These are phyloP conservation scores for Acronicta aceris DNA, from an alignment of 2,888 invertebrate genomes.

Conservation along the genomic window DNA sequence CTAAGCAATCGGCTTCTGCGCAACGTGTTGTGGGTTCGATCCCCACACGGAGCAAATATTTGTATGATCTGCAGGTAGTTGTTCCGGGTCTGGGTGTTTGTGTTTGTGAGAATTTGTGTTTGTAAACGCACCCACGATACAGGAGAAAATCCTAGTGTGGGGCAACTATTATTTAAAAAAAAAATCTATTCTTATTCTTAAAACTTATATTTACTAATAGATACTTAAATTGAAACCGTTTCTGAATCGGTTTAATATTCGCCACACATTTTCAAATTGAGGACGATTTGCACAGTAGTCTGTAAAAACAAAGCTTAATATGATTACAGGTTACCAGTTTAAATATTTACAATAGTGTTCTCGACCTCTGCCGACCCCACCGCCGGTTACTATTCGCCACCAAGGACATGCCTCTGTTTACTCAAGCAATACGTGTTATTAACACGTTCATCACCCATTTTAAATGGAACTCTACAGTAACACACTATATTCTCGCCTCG, in stretches of 20 bases:
- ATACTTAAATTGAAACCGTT: neutral
- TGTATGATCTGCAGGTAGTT: too few relatives aligned
- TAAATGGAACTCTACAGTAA: conserved; percentile 59
- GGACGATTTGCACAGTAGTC: conserved; percentile 8
- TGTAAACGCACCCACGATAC: too few relatives aligned
- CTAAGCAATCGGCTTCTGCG: too few relatives aligned
- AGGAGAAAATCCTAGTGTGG: too few relatives aligned
- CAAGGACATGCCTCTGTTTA: conserved; percentile 68
- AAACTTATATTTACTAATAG: too few relatives aligned
- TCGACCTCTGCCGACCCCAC: conserved; percentile 67
- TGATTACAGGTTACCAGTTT: conserved; percentile 52
- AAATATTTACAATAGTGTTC: conserved; percentile 62
- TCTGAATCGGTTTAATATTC: neutral
- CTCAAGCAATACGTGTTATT: conserved; percentile 58
- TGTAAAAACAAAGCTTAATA: conserved; percentile 35
- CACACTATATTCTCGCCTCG: conserved; percentile 42
- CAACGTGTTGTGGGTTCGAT: too few relatives aligned
- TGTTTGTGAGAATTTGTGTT: too few relatives aligned
- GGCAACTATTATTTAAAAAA: too few relatives aligned
- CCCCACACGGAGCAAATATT: too few relatives aligned
- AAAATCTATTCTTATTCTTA: too few relatives aligned
- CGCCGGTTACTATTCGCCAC: conserved; percentile 58
- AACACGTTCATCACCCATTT: conserved; percentile 59
- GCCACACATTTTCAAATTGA: conserved; percentile 1
- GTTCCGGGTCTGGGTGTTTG: too few relatives aligned